Conservation (phyloP, 2,797 vertebrate species). For the Lutjanus campechanus region DNA sequence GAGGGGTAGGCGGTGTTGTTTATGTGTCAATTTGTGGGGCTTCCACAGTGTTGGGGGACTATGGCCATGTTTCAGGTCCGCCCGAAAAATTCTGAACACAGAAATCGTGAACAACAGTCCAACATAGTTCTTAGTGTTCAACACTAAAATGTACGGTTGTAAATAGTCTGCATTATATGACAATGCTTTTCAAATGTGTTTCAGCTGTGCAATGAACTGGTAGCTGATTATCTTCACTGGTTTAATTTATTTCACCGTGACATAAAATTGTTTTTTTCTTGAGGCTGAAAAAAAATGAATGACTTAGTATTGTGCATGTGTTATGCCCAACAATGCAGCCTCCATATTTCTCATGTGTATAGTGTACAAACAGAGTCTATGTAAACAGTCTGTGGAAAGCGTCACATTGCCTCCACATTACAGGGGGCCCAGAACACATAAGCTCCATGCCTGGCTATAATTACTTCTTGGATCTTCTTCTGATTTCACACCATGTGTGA, state of each 20-base stretch:
- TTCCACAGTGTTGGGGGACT: too few relatives aligned
- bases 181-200: too few relatives aligned
- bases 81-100: too few relatives aligned
- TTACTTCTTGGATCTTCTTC: constrained; percentile 59
- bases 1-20: too few relatives aligned
- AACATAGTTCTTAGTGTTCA: too few relatives aligned
- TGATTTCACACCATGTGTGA: constrained; percentile 71
- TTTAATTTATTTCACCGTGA: neutral
- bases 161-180: too few relatives aligned
- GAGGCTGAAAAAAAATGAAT: neutral
- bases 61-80: too few relatives aligned
- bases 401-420: constrained; percentile 13
- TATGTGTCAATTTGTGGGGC: too few relatives aligned
- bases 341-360: constrained; percentile 28
- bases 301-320: constrained; percentile 1
- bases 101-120: too few relatives aligned
- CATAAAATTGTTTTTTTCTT: neutral
- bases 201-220: neutral
- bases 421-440: constrained; percentile 61
- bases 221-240: neutral
- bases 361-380: constrained; percentile 38
- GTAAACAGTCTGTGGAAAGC: constrained; percentile 55
- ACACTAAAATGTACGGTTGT: too few relatives aligned
- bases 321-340: constrained; percentile 23
- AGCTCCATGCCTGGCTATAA: constrained; percentile 60